Conservation (phyloP, 2,113 vertebrate genomes). For the Cyprinodon tularosa region DNA sequence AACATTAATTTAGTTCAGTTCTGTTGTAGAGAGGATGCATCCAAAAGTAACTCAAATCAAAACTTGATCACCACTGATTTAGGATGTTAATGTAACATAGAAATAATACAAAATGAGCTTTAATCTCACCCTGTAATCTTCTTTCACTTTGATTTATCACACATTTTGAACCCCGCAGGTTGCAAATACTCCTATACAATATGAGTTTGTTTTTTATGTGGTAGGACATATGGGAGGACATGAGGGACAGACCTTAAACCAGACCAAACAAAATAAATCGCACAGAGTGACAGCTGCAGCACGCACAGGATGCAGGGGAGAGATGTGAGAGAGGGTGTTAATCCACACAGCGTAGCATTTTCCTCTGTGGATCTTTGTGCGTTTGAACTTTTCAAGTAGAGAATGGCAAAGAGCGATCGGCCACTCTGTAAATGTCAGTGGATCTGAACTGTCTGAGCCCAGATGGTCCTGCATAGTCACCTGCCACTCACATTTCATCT, state of each 20-base stretch:
- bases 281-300: slow-evolving; percentile 44
- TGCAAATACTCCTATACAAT: neutral
- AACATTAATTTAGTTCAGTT: too few relatives aligned
- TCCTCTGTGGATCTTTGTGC: slow-evolving; percentile 59
- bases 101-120: slow-evolving; percentile 23
- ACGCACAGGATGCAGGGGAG: slow-evolving; percentile 32
- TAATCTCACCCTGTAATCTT: slow-evolving; percentile 55
- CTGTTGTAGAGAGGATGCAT: too few relatives aligned
- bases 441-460: slow-evolving; percentile 54
- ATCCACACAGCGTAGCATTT: slow-evolving; percentile 61
- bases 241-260: slow-evolving; percentile 24
- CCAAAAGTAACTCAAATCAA: too few relatives aligned
- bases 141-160: neutral
- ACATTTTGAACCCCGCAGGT: neutral
- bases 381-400: slow-evolving; percentile 75
- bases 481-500: slow-evolving; percentile 59
- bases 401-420: slow-evolving; percentile 56
- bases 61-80: too few relatives aligned
- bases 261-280: slow-evolving; percentile 3
- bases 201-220: neutral
- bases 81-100: neutral
- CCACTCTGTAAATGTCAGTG: slow-evolving; percentile 79
- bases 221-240: slow-evolving; percentile 13
- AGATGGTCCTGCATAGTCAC: slow-evolving; percentile 46
- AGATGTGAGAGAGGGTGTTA: slow-evolving; percentile 55